Evolutionary conservation across 2,113 vertebrate species (phyloP), one percentile per base, ranked within the genome.

Genomic region (Aspidoscelis tigris): DNA sequence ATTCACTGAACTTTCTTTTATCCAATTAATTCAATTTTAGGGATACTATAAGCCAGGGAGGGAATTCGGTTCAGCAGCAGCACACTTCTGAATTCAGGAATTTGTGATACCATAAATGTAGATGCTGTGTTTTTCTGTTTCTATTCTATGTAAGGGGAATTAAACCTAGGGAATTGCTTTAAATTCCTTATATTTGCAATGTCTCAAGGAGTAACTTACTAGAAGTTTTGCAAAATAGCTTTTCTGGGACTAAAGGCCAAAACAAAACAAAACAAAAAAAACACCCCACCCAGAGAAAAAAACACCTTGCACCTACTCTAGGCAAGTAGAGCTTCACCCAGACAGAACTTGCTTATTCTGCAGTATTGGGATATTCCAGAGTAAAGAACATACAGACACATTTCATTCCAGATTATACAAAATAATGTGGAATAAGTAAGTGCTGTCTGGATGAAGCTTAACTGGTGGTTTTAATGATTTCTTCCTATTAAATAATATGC

Each of bases 151-250:
- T 50, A 50, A 9, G 8, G 58, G 85, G 22, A 88, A 55, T 86
- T 86, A 88, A 91, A 70, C 89, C 69, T 84, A 88, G 86, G 55
- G 50, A 55, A 84, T 92, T 91, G 89, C 70, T 68, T 86, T 86
- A 87, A 89, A 78, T 85, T 86, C 65, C 7, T 69, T 70, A 12
- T 50, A 79, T 86, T 90, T 86, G 87, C 85, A 76, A 89, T 89
- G 78, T 91, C 86, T 88, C 87, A 88, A 74, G 76, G 66, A 84
- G 65, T 14, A 5, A 43, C 68, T 84, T 86, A 90, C 90, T 89
- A 84, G 76, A 68, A 91, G 85, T 82, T 81, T 39, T 81, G 0
- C 92, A 77, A 2, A 14, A 71, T 41, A 12, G 5, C 14, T 47
- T 74, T 80, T 22, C 44, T 16, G 85, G 76, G 33, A 12, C 77